phyloP scores from a whole-genome alignment of 2,113 vertebrate genomes.

The Podarcis muralis region DNA sequence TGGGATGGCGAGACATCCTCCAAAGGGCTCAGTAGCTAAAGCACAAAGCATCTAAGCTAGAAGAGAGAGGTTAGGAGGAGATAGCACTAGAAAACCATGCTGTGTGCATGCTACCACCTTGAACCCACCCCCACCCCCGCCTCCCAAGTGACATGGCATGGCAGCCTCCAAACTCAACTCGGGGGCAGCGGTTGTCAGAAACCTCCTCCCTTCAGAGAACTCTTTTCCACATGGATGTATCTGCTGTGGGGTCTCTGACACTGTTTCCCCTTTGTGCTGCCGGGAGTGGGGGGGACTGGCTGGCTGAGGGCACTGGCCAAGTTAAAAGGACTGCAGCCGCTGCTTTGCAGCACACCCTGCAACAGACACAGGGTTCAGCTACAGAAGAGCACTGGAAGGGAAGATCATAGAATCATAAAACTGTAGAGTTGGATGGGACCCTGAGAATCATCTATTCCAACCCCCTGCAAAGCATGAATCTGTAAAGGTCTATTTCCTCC shows the following conservation, averaged over 20 bases:
- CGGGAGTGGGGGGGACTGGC: neutral
- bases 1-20: conserved; percentile 63
- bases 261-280: neutral
- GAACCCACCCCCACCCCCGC: neutral
- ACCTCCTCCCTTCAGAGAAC: neutral
- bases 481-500: too few species aligned
- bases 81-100: conserved; percentile 26
- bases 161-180: conserved; percentile 16
- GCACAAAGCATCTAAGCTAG: conserved; percentile 68
- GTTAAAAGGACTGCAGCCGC: neutral
- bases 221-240: neutral
- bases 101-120: neutral
- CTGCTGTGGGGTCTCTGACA: too few species aligned
- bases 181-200: neutral
- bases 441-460: too few species aligned
- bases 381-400: too few species aligned
- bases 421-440: too few species aligned
- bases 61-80: conserved; percentile 52
- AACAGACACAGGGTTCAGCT: too few species aligned
- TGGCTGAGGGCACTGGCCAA: neutral
- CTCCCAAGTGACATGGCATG: neutral
- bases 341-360: neutral
- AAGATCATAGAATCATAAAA: too few species aligned
- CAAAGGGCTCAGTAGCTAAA: conserved; percentile 63
- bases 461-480: too few species aligned